Conservation (phyloP, 1,140 invertebrate species). For the Procambarus clarkii region DNA sequence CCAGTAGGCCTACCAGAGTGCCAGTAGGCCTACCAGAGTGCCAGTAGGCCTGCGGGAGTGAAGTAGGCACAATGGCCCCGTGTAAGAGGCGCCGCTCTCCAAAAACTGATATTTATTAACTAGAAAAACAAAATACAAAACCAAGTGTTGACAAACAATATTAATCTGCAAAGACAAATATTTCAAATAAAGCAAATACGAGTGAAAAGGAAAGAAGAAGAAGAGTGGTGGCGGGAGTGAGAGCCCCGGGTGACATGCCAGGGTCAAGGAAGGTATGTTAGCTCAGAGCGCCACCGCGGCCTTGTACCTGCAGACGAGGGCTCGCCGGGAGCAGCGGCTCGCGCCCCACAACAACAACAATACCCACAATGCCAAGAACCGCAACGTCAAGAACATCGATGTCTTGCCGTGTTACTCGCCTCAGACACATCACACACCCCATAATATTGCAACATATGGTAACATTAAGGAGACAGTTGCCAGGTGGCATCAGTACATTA, state of each 20-base stretch:
- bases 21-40: too few relatives aligned
- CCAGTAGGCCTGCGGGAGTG: too few relatives aligned
- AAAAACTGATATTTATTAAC: too few relatives aligned
- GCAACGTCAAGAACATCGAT: neutral
- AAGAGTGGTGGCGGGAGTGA: neutral
- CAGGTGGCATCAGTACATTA: neutral
- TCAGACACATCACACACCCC: neutral
- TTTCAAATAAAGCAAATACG: neutral
- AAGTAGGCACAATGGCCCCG: too few relatives aligned
- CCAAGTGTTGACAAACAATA: too few relatives aligned
- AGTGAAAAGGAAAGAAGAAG: neutral
- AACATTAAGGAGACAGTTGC: neutral
- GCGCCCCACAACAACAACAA: constrained; percentile 25
- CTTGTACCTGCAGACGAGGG: constrained; percentile 54
- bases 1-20: too few relatives aligned
- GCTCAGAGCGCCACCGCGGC: constrained; percentile 48
- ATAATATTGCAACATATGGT: neutral
- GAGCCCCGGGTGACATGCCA: neutral
- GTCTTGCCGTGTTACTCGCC: neutral
- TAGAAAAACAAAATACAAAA: too few relatives aligned
- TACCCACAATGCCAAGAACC: constrained; percentile 24
- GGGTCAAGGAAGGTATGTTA: constrained; percentile 31
- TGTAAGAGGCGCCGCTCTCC: too few relatives aligned
- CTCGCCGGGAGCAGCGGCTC: constrained; percentile 26
- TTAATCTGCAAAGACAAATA: too few relatives aligned